Percentiles rank a stretch among this genome's conserved stretches.
Evolutionary conservation across 2,113 vertebrate species (phyloP).

Genomic region (Lasiurus borealis): DNA sequence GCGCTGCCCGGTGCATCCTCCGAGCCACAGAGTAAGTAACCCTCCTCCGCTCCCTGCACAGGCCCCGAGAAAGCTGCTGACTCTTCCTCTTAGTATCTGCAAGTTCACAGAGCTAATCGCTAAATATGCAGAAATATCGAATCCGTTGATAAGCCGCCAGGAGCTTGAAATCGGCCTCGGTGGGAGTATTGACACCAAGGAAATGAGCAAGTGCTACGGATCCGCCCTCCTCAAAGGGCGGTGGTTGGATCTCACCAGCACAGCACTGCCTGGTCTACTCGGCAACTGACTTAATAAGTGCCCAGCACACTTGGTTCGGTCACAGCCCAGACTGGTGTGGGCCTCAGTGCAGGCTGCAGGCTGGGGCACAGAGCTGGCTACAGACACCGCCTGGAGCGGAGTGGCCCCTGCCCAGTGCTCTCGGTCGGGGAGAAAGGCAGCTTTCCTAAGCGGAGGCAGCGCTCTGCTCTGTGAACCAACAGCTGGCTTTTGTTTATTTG

Average conservation of each 20-base stretch:
- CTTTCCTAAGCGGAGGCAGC: not conserved
- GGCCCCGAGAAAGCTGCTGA: not conserved
- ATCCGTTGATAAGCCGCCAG: not conserved
- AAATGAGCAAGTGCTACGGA: not conserved
- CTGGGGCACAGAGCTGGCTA: not conserved
- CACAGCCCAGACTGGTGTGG: not conserved
- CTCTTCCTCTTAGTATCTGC: not conserved
- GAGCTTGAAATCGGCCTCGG: not conserved
- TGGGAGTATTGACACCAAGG: not conserved
- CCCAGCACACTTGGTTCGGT: not conserved
- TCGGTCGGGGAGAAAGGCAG: not conserved
- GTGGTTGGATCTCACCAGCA: not conserved
- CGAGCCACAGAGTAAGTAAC: too few relatives aligned
- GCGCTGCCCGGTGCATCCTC: too few relatives aligned
- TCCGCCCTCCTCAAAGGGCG: not conserved
- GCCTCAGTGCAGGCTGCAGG: too few relatives aligned
- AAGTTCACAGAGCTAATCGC: not conserved
- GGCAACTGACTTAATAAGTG: not conserved
- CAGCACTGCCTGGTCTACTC: not conserved
- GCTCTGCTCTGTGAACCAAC: conserved; percentile 25
- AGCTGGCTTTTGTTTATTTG: conserved; percentile 62
- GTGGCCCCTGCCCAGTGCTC: not conserved
- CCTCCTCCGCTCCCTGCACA: not conserved
- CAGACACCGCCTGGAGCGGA: not conserved
- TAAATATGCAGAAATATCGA: not conserved